A percentile compares a stretch with the other conserved stretches of the same genome.
Conservation (phyloP, 2,888 invertebrate species). For the Drosophila nigritarsus region DNA sequence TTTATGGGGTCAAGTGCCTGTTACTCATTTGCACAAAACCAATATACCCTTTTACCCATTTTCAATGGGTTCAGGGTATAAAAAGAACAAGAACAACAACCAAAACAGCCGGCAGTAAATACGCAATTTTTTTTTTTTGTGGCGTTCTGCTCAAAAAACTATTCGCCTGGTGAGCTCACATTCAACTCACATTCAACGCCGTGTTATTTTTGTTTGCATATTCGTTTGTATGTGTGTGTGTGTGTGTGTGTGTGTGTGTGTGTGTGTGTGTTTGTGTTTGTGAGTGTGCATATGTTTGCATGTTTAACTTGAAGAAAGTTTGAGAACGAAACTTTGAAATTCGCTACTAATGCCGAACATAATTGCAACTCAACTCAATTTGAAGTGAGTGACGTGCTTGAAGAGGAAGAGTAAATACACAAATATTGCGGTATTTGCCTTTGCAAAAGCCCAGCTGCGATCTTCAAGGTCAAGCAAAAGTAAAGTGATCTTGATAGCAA, state of each 20-base stretch:
- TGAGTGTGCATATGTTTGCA: background rate
- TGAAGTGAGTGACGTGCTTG: slow-evolving; percentile 1
- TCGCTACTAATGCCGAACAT: slow-evolving; percentile 14
- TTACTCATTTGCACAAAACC: background rate
- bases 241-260: background rate
- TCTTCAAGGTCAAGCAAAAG: slow-evolving; percentile 42
- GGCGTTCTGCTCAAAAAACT: slow-evolving; percentile 3
- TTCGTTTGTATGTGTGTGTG: no score
- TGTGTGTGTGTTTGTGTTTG: background rate
- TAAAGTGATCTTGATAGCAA: background rate
- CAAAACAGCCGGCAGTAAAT: slow-evolving; percentile 38
- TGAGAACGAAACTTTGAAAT: slow-evolving; percentile 13
- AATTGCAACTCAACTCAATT: slow-evolving; percentile 19
- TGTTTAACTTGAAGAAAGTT: slow-evolving; percentile 18
- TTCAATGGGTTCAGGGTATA: background rate
- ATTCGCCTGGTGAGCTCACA: slow-evolving; percentile 24
- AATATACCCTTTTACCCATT: background rate
- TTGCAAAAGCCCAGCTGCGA: slow-evolving; percentile 27
- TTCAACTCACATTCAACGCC: slow-evolving; percentile 6
- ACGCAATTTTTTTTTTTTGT: slow-evolving; percentile 1
- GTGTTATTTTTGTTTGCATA: slow-evolving; percentile 4
- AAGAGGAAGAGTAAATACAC: background rate
- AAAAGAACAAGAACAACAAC: slow-evolving; percentile 8
- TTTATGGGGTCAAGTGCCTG: background rate
- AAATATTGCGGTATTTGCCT: background rate